These are phyloP conservation scores for Desmophyllum pertusum DNA, from an alignment of 92 coral and sea anemone genomes.

Conservation along the genomic window DNA sequence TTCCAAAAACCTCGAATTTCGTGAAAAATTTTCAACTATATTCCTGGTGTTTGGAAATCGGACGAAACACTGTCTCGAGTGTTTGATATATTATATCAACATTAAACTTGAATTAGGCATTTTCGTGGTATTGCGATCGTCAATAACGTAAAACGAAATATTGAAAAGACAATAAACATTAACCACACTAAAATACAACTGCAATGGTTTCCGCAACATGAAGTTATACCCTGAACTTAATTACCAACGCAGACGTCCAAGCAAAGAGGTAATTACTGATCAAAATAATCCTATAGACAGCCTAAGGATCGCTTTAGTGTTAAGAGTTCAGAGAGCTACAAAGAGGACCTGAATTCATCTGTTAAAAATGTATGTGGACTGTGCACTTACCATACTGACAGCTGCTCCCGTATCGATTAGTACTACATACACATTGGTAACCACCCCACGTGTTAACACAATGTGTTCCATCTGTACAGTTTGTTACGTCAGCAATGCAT, in stretches of 20 bases:
- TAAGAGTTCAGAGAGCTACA: too few species aligned
- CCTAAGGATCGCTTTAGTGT: too few species aligned
- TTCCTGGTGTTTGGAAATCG: too few species aligned
- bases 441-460: conserved; percentile 40
- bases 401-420: conserved; percentile 21
- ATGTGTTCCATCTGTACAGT: conserved; percentile 8
- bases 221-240: background rate
- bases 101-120: too few species aligned
- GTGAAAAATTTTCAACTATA: too few species aligned
- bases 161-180: background rate
- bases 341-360: background rate
- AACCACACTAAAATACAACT: too few species aligned
- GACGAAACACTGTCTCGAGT: too few species aligned
- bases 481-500: conserved; percentile 6
- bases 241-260: background rate
- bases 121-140: too few species aligned
- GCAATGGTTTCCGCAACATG: too few species aligned
- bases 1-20: too few species aligned
- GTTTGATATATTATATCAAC: too few species aligned
- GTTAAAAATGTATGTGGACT: background rate
- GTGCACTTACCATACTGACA: conserved; percentile 37
- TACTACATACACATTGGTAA: conserved; percentile 32
- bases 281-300: too few species aligned
- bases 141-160: background rate
- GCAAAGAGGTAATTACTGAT: background rate